phyloP scores from a whole-genome alignment of 2,888 invertebrate genomes.

The Scaptomyza caliginosa region DNA sequence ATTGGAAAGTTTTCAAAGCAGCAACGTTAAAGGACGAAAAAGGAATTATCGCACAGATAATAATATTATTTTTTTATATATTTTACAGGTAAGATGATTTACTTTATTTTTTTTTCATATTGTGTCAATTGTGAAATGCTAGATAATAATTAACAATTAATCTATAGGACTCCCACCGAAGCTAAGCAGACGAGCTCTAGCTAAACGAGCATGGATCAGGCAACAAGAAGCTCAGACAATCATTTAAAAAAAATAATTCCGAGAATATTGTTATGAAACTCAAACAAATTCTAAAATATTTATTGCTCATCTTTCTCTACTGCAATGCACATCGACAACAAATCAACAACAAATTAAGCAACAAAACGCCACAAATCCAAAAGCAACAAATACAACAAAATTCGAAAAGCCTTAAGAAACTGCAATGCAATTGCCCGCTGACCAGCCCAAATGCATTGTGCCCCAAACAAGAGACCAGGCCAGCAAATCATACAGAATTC shows the following conservation, averaged over 20 bases:
- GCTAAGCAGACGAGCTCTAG: slow-evolving; percentile 29
- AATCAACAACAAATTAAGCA: slow-evolving; percentile 28
- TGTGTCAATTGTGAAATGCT: background rate
- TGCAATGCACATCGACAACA: slow-evolving; percentile 49
- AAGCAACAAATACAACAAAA: slow-evolving; percentile 20
- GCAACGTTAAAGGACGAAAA: slow-evolving; percentile 32
- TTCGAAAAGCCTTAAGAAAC: slow-evolving; percentile 42
- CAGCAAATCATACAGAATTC: slow-evolving; percentile 61
- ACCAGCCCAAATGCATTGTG: slow-evolving; percentile 41
- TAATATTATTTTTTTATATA: slow-evolving; percentile 73
- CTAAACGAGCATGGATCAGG: slow-evolving; percentile 61
- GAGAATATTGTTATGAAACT: slow-evolving; percentile 75
- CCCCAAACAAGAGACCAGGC: slow-evolving; percentile 59
- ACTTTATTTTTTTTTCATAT: background rate
- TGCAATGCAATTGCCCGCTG: slow-evolving; percentile 40
- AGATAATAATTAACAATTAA: background rate
- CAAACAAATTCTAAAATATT: slow-evolving; percentile 69
- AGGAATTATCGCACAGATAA: slow-evolving; percentile 42
- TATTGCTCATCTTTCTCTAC: slow-evolving; percentile 68
- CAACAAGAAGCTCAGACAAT: slow-evolving; percentile 22
- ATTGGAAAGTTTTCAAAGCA: slow-evolving; percentile 56
- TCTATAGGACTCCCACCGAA: slow-evolving; percentile 41
- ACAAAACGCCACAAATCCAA: slow-evolving; percentile 18
- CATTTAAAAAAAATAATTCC: slow-evolving; percentile 27
- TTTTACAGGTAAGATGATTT: slow-evolving; percentile 70